Evolutionary conservation across 1,140 invertebrate species (phyloP), one percentile per base, ranked within the genome.

Genomic region (Zaprionus vittiger): DNA sequence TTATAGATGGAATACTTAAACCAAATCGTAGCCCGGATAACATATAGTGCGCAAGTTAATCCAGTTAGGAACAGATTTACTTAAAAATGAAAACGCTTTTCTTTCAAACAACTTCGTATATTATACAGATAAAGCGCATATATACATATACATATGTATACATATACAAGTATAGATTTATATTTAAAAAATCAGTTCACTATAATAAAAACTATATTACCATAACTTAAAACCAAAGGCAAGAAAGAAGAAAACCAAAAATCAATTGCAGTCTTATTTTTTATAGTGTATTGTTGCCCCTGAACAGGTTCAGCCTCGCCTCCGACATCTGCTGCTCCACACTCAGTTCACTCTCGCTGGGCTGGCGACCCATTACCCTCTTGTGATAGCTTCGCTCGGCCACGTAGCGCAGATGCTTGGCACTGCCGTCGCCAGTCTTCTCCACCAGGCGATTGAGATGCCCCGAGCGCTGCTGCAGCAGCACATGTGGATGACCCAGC

Each of bases 401-500:
- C 31, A 92, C 61, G 24, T 78, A 66, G 1, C 72, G 68, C 62
- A 92, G 59, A 57, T 87, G 81, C 57, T 89, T 77, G 31, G 91
- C 79, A 11, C 85, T 92, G 20, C 81, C 73, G 7, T 77, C 69
- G 14, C 90, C 91, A 2, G 90, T 92, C 61, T 84, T 89, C 73
- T 92, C 80, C n/a, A 93, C 91, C 3, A 93, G 82, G 0, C 86
- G 81, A n/a, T 84, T 74, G 52, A 93, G 78, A 67, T 81, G 61
- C 0, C 96, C 95, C 6, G 94, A 93, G 14, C 93, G 82, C 75
- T 96, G 95, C 77, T 95, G 94, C 9, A 96, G 80, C 38, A 97
- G 92, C n/a, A 94, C 81, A 70, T 95, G 92, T 0, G 96, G 96
- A 83, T 95, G 94, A 67, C 96, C 96, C 81, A 96, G 96, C 92